These are phyloP conservation scores for Harpalus rufipes DNA, from an alignment of 2,888 invertebrate genomes.

Conservation along the genomic window DNA sequence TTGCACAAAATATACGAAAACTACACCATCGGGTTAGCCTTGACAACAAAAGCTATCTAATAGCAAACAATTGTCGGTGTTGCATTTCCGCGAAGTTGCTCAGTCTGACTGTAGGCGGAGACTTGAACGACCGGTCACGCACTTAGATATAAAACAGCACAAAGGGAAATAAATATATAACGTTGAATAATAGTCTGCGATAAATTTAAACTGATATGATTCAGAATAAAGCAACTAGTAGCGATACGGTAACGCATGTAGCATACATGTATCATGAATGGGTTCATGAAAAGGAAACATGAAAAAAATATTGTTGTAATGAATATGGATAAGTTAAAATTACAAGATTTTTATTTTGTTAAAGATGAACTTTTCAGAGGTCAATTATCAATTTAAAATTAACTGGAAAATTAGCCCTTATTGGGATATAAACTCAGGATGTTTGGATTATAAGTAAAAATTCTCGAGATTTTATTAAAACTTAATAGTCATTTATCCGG, in stretches of 20 bases:
- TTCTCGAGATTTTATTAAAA: too few relatives aligned
- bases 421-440: too few relatives aligned
- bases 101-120: slow-evolving; percentile 41
- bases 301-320: too few relatives aligned
- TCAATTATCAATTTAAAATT: too few relatives aligned
- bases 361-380: too few relatives aligned
- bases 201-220: slow-evolving; percentile 19
- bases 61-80: slow-evolving; percentile 32
- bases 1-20: slow-evolving; percentile 9
- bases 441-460: too few relatives aligned
- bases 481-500: too few relatives aligned
- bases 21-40: slow-evolving; percentile 21
- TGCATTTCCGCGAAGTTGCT: slow-evolving; percentile 49
- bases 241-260: neutral
- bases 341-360: too few relatives aligned
- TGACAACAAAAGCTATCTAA: slow-evolving; percentile 50
- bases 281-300: too few relatives aligned
- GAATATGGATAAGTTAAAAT: too few relatives aligned
- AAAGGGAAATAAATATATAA: slow-evolving; percentile 21
- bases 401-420: too few relatives aligned
- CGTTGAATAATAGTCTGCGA: slow-evolving; percentile 1
- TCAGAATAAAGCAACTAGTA: neutral
- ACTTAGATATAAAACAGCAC: neutral
- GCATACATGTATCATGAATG: too few relatives aligned
- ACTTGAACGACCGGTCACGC: slow-evolving; percentile 43